Conservation (phyloP, 2,888 invertebrate species). For the Buathra laborator region DNA sequence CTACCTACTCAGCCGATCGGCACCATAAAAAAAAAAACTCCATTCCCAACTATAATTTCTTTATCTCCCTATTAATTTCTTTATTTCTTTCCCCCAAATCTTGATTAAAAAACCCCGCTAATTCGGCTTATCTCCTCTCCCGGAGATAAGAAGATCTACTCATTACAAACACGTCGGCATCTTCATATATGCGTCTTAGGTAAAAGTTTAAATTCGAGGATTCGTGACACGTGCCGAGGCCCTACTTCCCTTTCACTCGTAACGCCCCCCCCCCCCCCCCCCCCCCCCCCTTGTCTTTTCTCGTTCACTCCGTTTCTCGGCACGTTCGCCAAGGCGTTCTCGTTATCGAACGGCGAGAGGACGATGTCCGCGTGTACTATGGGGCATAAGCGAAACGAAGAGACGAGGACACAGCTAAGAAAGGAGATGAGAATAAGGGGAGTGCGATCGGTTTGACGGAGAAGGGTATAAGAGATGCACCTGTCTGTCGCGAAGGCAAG, state of each 20-base stretch:
- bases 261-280: conserved; percentile 45
- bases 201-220: conserved; percentile 55
- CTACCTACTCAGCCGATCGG: background rate
- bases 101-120: background rate
- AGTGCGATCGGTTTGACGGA: conserved; percentile 60
- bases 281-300: conserved; percentile 9
- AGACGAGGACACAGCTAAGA: conserved; percentile 61
- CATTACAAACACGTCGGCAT: background rate
- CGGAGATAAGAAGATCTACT: conserved; percentile 34
- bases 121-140: background rate
- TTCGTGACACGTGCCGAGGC: conserved; percentile 77
- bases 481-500: conserved; percentile 80
- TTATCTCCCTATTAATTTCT: background rate
- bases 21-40: background rate
- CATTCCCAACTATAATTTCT: background rate
- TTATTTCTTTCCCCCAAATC: background rate
- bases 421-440: conserved; percentile 54
- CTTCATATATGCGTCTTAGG: conserved; percentile 46
- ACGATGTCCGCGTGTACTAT: conserved; percentile 69
- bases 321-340: conserved; percentile 69
- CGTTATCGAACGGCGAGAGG: conserved; percentile 76
- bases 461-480: conserved; percentile 74
- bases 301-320: background rate
- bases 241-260: conserved; percentile 52
- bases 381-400: conserved; percentile 42